Base-by-base conservation (phyloP, 2,113 vertebrate species). In the Pedetes capensis region DNA sequence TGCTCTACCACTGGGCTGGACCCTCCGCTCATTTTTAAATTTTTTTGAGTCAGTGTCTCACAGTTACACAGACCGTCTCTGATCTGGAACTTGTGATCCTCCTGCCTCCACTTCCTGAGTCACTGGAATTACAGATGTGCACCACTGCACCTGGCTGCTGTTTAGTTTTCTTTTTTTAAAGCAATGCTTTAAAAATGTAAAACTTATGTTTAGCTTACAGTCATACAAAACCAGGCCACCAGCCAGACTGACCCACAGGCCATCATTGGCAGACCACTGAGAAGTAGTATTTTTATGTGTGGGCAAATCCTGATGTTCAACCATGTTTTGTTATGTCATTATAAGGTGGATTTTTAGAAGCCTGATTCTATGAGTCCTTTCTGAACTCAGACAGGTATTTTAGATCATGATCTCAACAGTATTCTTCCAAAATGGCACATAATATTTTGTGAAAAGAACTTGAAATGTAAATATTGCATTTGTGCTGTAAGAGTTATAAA, bases 391-490 rank as follows among this genome's bases (percentile, higher is more conserved):
- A 82, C 88, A 88, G 79, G 22, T 95, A 92, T 72, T 93, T 97
- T 97, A 93, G 89, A 97, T 97, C 96, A 96, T 95, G 95, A 83
- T 97, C 82, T 92, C 79, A 93, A 57, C 80, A 96, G 88, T 97
- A 96, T 75, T 96, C 87, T 97, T 98, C 63, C 59, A 59, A 97
- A 81, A 97, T 91, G 75, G 47, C 93, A 94, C 94, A 90, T 87
- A 53, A n/a, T 64, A 59, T 93, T 98, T 98, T 98, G 91, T 97
- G 98, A 97, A 97, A 83, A 17, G 84, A 93, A 91, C 23, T 51
- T 95, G 86, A 94, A 42, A 66, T 97, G 97, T 98, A 97, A 86
- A 97, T 86, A 97, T 85, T 97, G 93, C n/a, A n/a, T n/a, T n/a
- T 96, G 27, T 96, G 90, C 87, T 97, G 72, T 97, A 95, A 98